Conservation (phyloP, 2,797 vertebrate species). For the Tenualosa ilisha region DNA sequence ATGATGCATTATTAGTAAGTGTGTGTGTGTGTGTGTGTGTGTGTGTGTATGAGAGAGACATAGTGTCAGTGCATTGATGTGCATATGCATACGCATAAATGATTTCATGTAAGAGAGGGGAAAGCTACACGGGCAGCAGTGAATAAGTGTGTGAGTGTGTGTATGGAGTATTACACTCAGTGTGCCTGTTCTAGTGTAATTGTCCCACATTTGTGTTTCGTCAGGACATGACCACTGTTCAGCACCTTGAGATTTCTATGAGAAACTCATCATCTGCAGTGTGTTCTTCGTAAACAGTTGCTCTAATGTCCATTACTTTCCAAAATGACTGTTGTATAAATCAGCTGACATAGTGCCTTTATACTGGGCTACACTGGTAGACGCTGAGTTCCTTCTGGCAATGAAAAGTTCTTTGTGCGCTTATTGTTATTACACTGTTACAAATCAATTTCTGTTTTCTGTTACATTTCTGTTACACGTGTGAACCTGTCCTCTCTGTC, state of each 20-base stretch:
- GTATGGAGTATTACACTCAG: not conserved
- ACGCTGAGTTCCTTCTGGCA: not conserved
- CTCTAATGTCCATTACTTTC: not conserved
- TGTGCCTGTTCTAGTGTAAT: not conserved
- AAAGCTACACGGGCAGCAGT: not conserved
- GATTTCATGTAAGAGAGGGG: not conserved
- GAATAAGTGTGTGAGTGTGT: not conserved
- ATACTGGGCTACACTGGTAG: not conserved
- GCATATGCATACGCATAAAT: not conserved
- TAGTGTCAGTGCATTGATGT: not conserved
- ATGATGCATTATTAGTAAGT: conserved; percentile 54
- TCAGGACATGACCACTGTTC: not conserved
- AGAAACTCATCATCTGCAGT: not conserved
- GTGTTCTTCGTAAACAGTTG: not conserved
- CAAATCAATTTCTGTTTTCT: not conserved
- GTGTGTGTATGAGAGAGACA: not conserved
- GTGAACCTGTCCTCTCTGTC: conserved; percentile 41
- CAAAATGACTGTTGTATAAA: not conserved
- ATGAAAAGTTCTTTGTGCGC: not conserved
- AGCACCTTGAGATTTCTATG: not conserved
- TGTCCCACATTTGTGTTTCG: not conserved
- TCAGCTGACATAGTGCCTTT: not conserved
- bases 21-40: not conserved
- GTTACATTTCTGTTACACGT: not conserved
- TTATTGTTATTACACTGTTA: not conserved